Percentiles rank a stretch among this genome's conserved stretches.
These are phyloP conservation scores for Pogonomyrmex barbatus DNA, from an alignment of 1,140 invertebrate species.

Conservation along the genomic window DNA sequence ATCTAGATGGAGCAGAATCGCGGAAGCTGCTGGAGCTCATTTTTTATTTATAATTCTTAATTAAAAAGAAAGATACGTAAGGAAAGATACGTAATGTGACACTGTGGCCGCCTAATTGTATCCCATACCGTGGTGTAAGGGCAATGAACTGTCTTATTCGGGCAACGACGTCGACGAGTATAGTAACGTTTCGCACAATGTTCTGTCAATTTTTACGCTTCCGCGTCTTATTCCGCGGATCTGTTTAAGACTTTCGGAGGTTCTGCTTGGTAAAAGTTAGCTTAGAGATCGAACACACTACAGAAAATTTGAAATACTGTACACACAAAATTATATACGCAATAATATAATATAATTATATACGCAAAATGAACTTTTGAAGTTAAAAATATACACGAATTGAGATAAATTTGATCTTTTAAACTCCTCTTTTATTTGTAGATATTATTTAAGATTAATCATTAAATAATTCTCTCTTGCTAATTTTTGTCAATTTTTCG, in stretches of 20 bases:
- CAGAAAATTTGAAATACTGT: not conserved
- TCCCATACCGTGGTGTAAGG: conserved; percentile 11
- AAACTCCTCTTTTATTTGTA: not conserved
- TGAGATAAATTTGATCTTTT: not conserved
- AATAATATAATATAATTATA: not conserved
- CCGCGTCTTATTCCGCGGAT: not conserved
- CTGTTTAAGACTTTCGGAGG: not conserved
- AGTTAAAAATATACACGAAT: not conserved
- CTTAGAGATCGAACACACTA: not conserved
- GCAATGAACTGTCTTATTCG: conserved; percentile 55
- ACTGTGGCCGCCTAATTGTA: conserved; percentile 48
- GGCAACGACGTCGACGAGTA: conserved; percentile 5
- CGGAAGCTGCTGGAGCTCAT: not conserved
- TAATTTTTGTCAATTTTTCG: not conserved
- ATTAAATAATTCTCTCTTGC: not conserved
- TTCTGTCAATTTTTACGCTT: conserved; percentile 36
- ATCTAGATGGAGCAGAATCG: not conserved
- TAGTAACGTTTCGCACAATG: conserved; percentile 6
- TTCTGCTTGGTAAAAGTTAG: not conserved
- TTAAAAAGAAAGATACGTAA: conserved; percentile 1
- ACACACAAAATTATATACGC: not conserved
- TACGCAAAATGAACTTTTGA: not conserved
- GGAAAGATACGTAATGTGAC: no score
- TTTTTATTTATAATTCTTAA: conserved; percentile 9
- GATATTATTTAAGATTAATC: not conserved